These are phyloP conservation scores for Diorhabda elongata DNA, from an alignment of 1,140 invertebrate genomes.

Conservation along the genomic window DNA sequence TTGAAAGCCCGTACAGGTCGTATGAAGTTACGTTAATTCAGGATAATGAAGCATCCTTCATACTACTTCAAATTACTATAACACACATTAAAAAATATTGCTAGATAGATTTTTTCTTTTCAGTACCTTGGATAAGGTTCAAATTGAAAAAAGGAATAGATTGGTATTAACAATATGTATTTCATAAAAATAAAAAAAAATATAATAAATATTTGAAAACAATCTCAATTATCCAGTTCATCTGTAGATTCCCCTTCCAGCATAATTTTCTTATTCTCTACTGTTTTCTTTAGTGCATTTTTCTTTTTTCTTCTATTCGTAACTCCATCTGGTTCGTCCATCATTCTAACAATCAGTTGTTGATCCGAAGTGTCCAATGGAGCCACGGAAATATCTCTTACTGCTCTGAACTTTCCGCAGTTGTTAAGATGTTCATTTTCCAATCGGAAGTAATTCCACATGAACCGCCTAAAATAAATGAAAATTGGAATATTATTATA, in stretches of 20 bases:
- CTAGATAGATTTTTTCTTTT: no score
- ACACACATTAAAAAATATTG: no score
- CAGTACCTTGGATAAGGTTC: no score
- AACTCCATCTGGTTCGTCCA: conserved; percentile 90
- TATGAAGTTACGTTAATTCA: no score
- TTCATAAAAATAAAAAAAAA: no score
- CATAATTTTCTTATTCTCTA: conserved; percentile 39
- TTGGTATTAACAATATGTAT: no score
- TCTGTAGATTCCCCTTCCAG: conserved; percentile 50
- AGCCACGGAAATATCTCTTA: conserved; percentile 96
- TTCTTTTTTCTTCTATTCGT: conserved; percentile 64
- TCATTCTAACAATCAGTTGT: conserved; percentile 85
- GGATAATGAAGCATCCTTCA: no score
- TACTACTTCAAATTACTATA: no score
- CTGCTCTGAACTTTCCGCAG: conserved; percentile 98
- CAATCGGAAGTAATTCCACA: conserved; percentile 99
- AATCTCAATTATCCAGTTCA: conserved; percentile 38
- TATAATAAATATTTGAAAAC: no score
- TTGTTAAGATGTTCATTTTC: conserved; percentile 99
- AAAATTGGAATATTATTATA: neutral
- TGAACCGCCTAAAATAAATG: conserved; percentile 71
- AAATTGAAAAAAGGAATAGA: no score
- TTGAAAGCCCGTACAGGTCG: no score
- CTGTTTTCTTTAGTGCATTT: conserved; percentile 44
- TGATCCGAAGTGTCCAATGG: conserved; percentile 93